Evolutionary conservation across 2,888 invertebrate species (phyloP).

Genomic region (Noctua comes): DNA sequence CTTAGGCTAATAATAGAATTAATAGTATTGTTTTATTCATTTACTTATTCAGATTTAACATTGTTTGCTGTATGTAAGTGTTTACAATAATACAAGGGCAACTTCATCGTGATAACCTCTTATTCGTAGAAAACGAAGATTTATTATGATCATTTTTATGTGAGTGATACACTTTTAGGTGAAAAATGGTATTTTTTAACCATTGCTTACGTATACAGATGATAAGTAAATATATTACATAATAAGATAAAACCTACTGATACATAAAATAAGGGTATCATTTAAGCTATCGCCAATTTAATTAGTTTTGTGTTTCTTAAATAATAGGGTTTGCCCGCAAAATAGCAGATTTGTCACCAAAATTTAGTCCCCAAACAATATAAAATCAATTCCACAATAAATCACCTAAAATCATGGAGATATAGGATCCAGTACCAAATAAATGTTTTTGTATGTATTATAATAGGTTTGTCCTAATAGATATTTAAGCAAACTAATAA

Average conservation of each 20-base stretch:
- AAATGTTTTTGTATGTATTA: no score
- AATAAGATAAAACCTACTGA: constrained; percentile 5
- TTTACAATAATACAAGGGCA: constrained; percentile 39
- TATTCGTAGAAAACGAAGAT: constrained; percentile 40
- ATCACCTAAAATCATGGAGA: no score
- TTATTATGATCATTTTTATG: constrained; percentile 26
- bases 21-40: constrained; percentile 14
- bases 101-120: constrained; percentile 42
- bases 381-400: no score
- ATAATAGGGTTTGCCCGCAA: no score
- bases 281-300: no score
- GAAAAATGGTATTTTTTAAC: constrained; percentile 22
- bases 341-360: no score
- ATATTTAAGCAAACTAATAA: no score
- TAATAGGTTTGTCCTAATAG: no score
- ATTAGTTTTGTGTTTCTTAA: no score
- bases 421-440: no score
- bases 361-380: no score
- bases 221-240: constrained; percentile 18
- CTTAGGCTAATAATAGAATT: neutral
- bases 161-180: constrained; percentile 9
- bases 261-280: no score
- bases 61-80: constrained; percentile 17
- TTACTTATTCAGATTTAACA: constrained; percentile 1
- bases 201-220: constrained; percentile 8